phyloP scores from a whole-genome alignment of 1,140 invertebrate genomes.

The Leguminivora glycinivorella region DNA sequence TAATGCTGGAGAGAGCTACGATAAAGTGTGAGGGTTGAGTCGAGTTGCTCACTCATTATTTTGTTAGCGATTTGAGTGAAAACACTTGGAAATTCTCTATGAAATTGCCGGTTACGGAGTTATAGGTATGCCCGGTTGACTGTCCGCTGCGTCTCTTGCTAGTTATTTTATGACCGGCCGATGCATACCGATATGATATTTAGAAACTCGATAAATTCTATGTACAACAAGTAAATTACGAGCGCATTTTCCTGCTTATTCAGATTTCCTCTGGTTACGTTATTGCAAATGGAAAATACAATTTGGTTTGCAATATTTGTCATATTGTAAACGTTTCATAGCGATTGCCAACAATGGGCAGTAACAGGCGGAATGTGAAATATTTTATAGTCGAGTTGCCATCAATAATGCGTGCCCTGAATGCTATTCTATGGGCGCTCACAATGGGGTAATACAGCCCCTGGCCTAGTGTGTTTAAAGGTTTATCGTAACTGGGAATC shows the following conservation, averaged over 20 bases:
- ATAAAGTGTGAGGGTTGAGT: slow-evolving; percentile 52
- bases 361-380: slow-evolving; percentile 10
- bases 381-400: slow-evolving; percentile 21
- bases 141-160: slow-evolving; percentile 16
- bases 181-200: slow-evolving; percentile 18
- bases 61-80: slow-evolving; percentile 59
- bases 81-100: slow-evolving; percentile 55
- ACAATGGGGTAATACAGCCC: slow-evolving; percentile 19
- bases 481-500: slow-evolving; percentile 22
- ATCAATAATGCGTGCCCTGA: slow-evolving; percentile 27
- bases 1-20: slow-evolving; percentile 50
- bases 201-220: neutral
- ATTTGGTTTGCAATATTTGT: slow-evolving; percentile 20
- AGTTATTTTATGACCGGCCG: slow-evolving; percentile 22
- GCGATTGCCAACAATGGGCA: slow-evolving; percentile 20
- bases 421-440: slow-evolving; percentile 17
- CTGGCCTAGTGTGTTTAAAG: slow-evolving; percentile 24
- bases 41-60: slow-evolving; percentile 57
- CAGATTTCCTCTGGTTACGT: neutral
- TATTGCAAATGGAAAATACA: slow-evolving; percentile 6
- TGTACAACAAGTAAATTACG: neutral
- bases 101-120: slow-evolving; percentile 54
- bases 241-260: slow-evolving; percentile 23
- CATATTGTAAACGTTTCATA: slow-evolving; percentile 17
- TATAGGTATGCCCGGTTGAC: slow-evolving; percentile 39